phyloP scores from a whole-genome alignment of 2,888 invertebrate species.

The Limnephilus marmoratus region DNA sequence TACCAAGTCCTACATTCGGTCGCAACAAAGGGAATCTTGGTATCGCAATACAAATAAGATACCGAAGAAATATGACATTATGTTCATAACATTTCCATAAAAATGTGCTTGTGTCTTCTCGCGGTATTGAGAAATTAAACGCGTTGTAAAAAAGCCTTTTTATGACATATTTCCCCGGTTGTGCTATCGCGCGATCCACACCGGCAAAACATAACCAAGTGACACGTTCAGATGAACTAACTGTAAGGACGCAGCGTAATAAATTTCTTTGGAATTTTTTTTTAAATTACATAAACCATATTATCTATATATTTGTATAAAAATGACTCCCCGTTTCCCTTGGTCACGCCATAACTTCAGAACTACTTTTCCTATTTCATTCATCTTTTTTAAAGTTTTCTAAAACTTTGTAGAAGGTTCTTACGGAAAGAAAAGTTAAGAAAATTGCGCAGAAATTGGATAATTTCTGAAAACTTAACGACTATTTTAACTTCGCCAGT shows the following conservation, averaged over 20 bases:
- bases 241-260: background rate
- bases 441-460: too few species aligned
- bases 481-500: too few species aligned
- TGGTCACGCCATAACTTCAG: too few species aligned
- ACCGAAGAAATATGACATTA: background rate
- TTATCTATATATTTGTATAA: too few species aligned
- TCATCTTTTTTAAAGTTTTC: too few species aligned
- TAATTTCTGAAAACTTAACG: too few species aligned
- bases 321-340: too few species aligned
- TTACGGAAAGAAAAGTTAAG: too few species aligned
- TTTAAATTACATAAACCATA: too few species aligned
- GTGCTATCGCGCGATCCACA: slow-evolving; percentile 32
- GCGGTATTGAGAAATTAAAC: slow-evolving; percentile 42
- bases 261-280: too few species aligned
- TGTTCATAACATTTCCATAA: background rate
- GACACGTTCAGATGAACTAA: background rate
- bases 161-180: background rate
- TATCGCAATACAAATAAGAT: background rate
- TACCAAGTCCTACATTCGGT: background rate
- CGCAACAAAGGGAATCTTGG: background rate
- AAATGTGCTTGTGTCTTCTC: background rate
- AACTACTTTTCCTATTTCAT: too few species aligned
- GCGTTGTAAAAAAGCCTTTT: slow-evolving; percentile 29
- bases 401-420: too few species aligned
- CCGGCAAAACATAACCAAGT: slow-evolving; percentile 21